A percentile compares a stretch with the other conserved stretches of the same genome.
These are phyloP conservation scores for Moxostoma hubbsi DNA, from an alignment of 2,797 vertebrate species.

Conservation along the genomic window DNA sequence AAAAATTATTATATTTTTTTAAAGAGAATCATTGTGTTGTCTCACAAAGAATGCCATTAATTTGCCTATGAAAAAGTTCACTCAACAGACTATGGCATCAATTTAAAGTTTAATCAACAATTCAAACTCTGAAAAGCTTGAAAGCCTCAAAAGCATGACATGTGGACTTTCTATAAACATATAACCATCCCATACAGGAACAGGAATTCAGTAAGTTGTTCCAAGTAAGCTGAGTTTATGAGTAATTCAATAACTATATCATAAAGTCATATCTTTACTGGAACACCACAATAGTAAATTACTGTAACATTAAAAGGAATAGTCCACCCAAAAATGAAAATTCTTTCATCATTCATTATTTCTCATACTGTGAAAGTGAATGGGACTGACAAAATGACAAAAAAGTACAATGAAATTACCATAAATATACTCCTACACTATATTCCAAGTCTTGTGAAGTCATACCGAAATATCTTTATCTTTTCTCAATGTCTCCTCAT, in stretches of 20 bases:
- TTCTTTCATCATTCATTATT: no score
- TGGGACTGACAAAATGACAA: no score
- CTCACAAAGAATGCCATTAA: constrained; percentile 38
- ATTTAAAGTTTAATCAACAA: constrained; percentile 46
- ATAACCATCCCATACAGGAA: not conserved
- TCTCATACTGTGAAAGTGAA: no score
- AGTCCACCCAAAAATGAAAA: no score
- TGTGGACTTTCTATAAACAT: constrained; percentile 21
- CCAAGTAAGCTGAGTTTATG: not conserved
- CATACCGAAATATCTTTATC: no score
- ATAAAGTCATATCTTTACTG: constrained; percentile 3
- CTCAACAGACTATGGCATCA: constrained; percentile 13
- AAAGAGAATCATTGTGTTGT: constrained; percentile 31
- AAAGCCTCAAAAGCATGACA: constrained; percentile 17
- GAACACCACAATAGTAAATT: not conserved
- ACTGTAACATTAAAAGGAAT: not conserved
- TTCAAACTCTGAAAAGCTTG: constrained; percentile 12
- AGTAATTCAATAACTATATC: not conserved
- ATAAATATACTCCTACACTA: no score
- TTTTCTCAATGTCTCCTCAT: no score
- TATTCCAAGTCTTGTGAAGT: no score
- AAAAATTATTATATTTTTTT: no score
- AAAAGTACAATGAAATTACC: no score
- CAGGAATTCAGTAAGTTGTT: not conserved
- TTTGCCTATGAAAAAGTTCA: constrained; percentile 35